Evolutionary conservation across 2,797 vertebrate species (phyloP).

Genomic region (Atherinosoma microstoma): DNA sequence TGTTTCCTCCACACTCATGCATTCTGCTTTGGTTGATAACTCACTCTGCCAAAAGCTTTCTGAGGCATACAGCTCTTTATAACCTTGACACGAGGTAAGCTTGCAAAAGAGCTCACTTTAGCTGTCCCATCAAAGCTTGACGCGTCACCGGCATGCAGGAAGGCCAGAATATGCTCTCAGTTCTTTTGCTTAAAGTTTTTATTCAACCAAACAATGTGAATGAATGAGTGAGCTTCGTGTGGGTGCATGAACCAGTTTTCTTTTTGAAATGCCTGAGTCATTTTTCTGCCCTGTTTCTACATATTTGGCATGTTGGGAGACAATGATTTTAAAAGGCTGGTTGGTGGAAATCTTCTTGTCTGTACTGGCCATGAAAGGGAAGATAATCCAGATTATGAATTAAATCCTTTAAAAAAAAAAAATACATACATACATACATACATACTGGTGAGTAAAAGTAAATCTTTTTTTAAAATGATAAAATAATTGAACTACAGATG

Average conservation of each 20-base stretch:
- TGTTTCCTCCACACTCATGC: slow-evolving; percentile 62
- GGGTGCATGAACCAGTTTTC: slow-evolving; percentile 45
- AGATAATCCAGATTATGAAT: too few relatives aligned
- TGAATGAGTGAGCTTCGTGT: slow-evolving; percentile 53
- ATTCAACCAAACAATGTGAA: slow-evolving; percentile 60
- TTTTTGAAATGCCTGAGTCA: slow-evolving; percentile 40
- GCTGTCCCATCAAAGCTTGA: slow-evolving; percentile 38
- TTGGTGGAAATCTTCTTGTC: slow-evolving; percentile 1
- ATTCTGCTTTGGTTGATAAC: slow-evolving; percentile 76
- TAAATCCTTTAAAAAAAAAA: too few relatives aligned
- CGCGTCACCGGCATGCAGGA: slow-evolving; percentile 65
- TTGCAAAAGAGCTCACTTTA: slow-evolving; percentile 34
- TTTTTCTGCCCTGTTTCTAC: slow-evolving; percentile 13
- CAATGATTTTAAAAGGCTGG: background rate
- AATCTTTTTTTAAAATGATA: too few relatives aligned
- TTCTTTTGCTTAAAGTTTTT: slow-evolving; percentile 29
- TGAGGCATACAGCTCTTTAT: slow-evolving; percentile 70
- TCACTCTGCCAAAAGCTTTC: slow-evolving; percentile 62
- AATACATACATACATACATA: too few relatives aligned
- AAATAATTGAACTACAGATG: too few relatives aligned
- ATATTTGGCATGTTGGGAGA: slow-evolving; percentile 29
- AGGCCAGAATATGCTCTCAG: slow-evolving; percentile 10
- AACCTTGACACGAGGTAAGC: slow-evolving; percentile 75
- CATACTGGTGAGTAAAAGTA: too few relatives aligned
- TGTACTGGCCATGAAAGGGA: background rate